Evolutionary conservation across 2,797 vertebrate species (phyloP), one percentile per base, ranked within the genome.

Genomic region (Gallinago stenura): DNA sequence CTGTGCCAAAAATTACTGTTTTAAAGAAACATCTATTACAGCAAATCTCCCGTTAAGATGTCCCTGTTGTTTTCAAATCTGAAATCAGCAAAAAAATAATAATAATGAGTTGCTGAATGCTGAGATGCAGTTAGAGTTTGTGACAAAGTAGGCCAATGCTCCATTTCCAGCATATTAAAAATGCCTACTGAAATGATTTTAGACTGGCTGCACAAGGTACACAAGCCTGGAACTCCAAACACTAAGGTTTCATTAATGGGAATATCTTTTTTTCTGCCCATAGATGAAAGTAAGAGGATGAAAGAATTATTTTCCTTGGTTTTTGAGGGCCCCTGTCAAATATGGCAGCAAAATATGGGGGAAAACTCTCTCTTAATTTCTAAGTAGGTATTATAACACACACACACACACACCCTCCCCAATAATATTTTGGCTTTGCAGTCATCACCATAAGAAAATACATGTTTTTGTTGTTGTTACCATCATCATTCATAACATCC

Each of bases 161-260:
- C 60, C 19, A 51, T 71, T 89, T 84, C 28, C 22, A 87, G 21
- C 6, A n/a, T 48, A 73, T 50, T 53, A 60, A 93, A 82, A 50
- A 46, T 41, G n/a, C 45, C 46, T 33, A n/a, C 15, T 57, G 30
- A 54, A 86, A 72, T 72, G 58, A 64, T 75, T 91, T 88, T 78
- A 90, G 33, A 41, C n/a, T 65, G 43, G 13, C 10, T 82, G 51
- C 92, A 72, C 3, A 72, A 13, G 7, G 84, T 53, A 60, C 16
- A 69, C 11, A 87, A 39, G 39, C n/a, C 39, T 82, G 35, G 13
- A 82, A 72, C 17, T 69, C 39, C 12, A 82, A 79, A 84, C 45
- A 14, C 4, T 71, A 76, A 89, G 17, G 60, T 62, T 71, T 61
- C 78, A 77, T 76, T 79, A 79, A 76, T 18, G 10, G 53, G 30